A percentile compares a stretch with the other conserved stretches of the same genome.
These are phyloP conservation scores for Ceratitis capitata DNA, from an alignment of 1,140 invertebrate genomes.

Conservation along the genomic window DNA sequence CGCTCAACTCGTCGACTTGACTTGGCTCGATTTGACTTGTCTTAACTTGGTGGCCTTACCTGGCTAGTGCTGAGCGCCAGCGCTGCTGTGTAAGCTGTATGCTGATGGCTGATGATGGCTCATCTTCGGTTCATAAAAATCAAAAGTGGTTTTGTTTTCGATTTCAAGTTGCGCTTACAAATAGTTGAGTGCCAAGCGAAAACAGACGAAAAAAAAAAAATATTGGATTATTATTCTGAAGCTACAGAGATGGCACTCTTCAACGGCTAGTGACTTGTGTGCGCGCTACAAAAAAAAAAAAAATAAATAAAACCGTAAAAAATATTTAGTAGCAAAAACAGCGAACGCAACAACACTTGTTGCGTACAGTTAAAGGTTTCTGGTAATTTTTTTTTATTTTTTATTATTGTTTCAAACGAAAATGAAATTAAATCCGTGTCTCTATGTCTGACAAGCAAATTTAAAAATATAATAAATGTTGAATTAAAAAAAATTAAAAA, in stretches of 20 bases:
- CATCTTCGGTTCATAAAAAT: conserved; percentile 35
- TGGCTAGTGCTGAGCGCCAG: not conserved
- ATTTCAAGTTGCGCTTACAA: conserved; percentile 2
- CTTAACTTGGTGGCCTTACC: not conserved
- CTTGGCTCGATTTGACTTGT: not conserved
- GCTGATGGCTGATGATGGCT: not conserved
- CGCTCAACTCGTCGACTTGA: not conserved
- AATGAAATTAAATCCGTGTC: not conserved
- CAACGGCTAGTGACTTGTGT: not conserved
- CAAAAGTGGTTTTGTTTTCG: conserved; percentile 35
- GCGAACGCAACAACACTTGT: not conserved
- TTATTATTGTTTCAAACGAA: conserved; percentile 13
- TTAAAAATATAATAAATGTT: not conserved
- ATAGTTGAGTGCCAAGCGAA: not conserved
- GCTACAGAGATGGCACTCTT: not conserved
- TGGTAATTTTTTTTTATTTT: not conserved
- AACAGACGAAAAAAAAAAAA: not conserved
- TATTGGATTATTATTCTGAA: conserved; percentile 1
- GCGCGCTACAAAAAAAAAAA: not conserved
- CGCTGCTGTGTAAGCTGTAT: not conserved
- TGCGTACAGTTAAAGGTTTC: not conserved
- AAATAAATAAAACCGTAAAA: not conserved
- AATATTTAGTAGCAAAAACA: too few relatives aligned
- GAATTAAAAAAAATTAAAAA: not conserved
- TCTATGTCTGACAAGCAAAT: not conserved